Evolutionary conservation across 1,140 invertebrate species (phyloP), one percentile per base, ranked within the genome.

Genomic region (Orussus abietinus): DNA sequence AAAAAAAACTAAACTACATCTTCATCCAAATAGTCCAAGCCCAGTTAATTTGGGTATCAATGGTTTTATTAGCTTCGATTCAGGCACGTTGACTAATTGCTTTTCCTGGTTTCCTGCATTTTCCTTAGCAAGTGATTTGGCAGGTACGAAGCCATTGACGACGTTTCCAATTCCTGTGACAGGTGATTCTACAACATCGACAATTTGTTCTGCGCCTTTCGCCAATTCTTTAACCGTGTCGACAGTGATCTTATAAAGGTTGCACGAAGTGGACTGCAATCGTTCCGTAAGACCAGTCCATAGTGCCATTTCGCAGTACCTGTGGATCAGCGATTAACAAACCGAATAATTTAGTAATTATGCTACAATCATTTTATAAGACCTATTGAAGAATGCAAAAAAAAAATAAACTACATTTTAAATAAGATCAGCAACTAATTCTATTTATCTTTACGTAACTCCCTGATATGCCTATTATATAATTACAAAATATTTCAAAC

Each of bases 221-320:
- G 35, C 38, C 6, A 49, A 32, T 9, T 10, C 34, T 2, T 45
- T 10, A 5, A 57, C 47, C 22, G 48, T 52, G 44, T 59, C 38
- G 0, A 54, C 3, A 19, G 51, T 60, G 9, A 40, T 49, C 45
- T 45, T 38, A 6, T 59, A 45, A 3, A 62, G 35, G 20, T 35
- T 58, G 41, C 80, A 82, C 9, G 60, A 52, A 0, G 66, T 52
- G 35, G 75, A 76, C 50, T 70, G 69, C 5, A 81, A 51, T 39
- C 76, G 65, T 34, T 77, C 64, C 2, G 69, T 53, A 0, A 77
- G 55, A 12, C 77, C 80, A 0, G 76, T 72, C 76, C 80, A 77
- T 0, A 83, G 53, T 22, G 70, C 80, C 60, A 84, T 76, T 60
- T 83, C 74, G 45, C 81, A 84, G 52, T 61, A 64, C 33, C 62